Percentiles rank a stretch among this genome's conserved stretches.
Evolutionary conservation across 2,888 invertebrate genomes (phyloP).

Genomic region (Acronicta leporina): DNA sequence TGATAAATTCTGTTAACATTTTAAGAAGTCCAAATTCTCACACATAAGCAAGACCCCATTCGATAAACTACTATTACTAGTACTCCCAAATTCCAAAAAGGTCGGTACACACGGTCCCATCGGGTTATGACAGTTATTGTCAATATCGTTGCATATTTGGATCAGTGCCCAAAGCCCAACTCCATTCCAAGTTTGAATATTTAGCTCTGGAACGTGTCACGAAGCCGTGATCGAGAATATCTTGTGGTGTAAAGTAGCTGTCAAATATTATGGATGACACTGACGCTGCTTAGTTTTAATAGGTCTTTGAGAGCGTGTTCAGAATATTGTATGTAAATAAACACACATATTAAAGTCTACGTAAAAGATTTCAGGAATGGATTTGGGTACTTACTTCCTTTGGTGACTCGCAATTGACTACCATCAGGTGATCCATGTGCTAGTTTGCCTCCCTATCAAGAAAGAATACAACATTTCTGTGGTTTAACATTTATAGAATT

Average conservation of each 20-base stretch:
- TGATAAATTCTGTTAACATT: no score
- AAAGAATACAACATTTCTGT: no score
- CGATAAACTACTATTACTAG: neutral
- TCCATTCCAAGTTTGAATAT: conserved; percentile 43
- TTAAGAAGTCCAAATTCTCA: no score
- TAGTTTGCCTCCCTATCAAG: no score
- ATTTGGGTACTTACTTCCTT: no score
- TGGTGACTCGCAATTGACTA: no score
- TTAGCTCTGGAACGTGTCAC: conserved; percentile 49
- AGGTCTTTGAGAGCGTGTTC: neutral
- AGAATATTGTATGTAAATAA: no score
- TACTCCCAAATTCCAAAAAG: conserved; percentile 33
- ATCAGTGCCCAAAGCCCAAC: conserved; percentile 39
- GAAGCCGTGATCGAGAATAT: conserved; percentile 35
- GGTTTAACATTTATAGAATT: no score
- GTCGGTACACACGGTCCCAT: conserved; percentile 24
- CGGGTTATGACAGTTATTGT: conserved; percentile 44
- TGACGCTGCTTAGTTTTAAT: conserved; percentile 9
- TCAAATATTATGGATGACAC: conserved; percentile 21
- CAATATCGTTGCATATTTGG: conserved; percentile 51
- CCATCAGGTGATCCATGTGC: no score
- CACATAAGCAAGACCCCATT: no score
- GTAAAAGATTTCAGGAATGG: no score
- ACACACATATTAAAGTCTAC: no score
- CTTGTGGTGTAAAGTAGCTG: conserved; percentile 35